Percentiles rank a stretch among this genome's conserved stretches.
phyloP scores from a whole-genome alignment of 2,888 invertebrate genomes.

The Rhamnusium bicolor region DNA sequence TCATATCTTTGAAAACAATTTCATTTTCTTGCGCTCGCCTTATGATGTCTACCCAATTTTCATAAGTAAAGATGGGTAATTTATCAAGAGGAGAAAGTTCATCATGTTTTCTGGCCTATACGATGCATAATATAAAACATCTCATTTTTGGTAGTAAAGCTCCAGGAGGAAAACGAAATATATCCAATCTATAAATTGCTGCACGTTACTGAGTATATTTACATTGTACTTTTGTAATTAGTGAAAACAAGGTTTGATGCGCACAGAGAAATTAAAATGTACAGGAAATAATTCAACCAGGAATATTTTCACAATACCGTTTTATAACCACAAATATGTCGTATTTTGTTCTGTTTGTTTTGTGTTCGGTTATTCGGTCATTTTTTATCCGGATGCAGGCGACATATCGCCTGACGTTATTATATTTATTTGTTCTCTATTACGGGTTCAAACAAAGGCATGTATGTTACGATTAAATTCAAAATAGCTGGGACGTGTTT shows the following conservation, averaged over 20 bases:
- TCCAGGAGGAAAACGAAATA: background rate
- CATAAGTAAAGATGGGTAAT: slow-evolving; percentile 40
- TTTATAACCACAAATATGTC: background rate
- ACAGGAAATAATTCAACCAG: slow-evolving; percentile 5
- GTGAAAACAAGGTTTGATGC: background rate
- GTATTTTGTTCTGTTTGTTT: background rate
- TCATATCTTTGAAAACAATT: slow-evolving; percentile 25
- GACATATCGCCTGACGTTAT: background rate
- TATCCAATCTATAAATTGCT: slow-evolving; percentile 10
- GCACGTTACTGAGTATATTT: background rate
- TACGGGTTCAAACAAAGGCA: background rate
- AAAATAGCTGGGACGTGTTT: background rate
- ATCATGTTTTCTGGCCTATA: background rate
- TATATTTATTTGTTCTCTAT: background rate
- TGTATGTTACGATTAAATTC: background rate
- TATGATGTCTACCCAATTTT: slow-evolving; percentile 39
- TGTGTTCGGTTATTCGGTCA: background rate
- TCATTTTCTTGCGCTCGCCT: slow-evolving; percentile 38
- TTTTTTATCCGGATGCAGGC: slow-evolving; percentile 1
- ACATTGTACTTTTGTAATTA: slow-evolving; percentile 8
- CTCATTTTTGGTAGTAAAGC: background rate
- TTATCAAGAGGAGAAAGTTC: slow-evolving; percentile 28
- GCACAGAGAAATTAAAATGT: slow-evolving; percentile 9
- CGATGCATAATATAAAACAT: background rate
- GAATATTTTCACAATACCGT: slow-evolving; percentile 1